These are phyloP conservation scores for Dione juno DNA, from an alignment of 2,888 invertebrate genomes.

Conservation along the genomic window DNA sequence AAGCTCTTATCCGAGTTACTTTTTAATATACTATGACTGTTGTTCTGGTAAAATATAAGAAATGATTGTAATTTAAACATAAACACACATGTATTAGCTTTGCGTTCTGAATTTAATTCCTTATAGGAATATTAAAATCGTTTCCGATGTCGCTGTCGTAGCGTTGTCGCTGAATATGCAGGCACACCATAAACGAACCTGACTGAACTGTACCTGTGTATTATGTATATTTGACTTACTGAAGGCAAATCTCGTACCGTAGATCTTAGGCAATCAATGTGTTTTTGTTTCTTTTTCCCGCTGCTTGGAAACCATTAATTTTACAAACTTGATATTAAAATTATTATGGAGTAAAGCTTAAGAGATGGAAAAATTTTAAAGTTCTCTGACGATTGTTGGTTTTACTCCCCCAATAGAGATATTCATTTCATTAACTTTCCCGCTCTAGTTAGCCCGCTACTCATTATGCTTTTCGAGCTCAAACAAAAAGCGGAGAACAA, in stretches of 20 bases:
- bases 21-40: too few species aligned
- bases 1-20: too few species aligned
- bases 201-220: constrained; percentile 30
- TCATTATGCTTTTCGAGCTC: too few species aligned
- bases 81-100: too few species aligned
- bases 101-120: too few species aligned
- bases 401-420: too few species aligned
- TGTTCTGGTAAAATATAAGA: too few species aligned
- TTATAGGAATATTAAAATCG: neutral
- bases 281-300: constrained; percentile 8
- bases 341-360: neutral
- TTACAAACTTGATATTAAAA: neutral
- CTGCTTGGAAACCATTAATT: neutral
- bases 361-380: neutral
- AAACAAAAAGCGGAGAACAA: too few species aligned
- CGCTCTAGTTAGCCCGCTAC: too few species aligned
- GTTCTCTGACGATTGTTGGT: too few species aligned
- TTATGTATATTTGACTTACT: constrained; percentile 39
- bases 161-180: constrained; percentile 10
- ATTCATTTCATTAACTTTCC: too few species aligned
- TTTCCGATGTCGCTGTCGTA: constrained; percentile 14
- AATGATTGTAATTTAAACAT: too few species aligned
- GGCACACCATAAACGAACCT: constrained; percentile 20
- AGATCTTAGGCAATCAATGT: constrained; percentile 18
- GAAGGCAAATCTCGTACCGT: constrained; percentile 21